phyloP scores from a whole-genome alignment of 2,113 vertebrate genomes.

The Cavia aperea region DNA sequence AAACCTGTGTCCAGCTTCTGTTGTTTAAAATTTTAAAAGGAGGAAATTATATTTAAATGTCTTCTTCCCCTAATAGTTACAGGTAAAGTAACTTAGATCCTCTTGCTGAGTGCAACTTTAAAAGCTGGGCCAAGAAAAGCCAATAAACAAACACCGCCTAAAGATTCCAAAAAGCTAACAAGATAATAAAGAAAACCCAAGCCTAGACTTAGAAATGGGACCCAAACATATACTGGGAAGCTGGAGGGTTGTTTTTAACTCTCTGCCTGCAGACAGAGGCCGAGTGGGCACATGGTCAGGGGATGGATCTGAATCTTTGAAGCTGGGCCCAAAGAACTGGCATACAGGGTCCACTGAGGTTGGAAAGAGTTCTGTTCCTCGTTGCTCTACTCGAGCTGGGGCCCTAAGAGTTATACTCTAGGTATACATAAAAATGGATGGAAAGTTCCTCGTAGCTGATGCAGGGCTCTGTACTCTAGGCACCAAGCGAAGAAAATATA shows the following conservation, averaged over 20 bases:
- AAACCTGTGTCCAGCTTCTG: background rate
- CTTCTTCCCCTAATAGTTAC: conserved; percentile 15
- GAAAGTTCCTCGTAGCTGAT: background rate
- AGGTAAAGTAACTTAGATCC: background rate
- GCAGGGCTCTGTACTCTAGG: background rate
- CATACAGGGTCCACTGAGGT: background rate
- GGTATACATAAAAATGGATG: background rate
- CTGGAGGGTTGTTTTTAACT: background rate
- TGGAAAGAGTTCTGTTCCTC: background rate
- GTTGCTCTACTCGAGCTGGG: background rate
- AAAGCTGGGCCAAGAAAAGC: background rate
- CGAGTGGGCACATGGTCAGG: background rate
- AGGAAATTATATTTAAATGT: background rate
- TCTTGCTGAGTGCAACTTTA: background rate
- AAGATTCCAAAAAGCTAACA: background rate
- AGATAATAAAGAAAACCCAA: background rate
- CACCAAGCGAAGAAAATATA: background rate
- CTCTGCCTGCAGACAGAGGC: background rate
- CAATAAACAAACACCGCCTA: background rate
- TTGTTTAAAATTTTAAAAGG: conserved; percentile 22
- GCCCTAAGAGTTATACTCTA: background rate
- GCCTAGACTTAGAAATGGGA: background rate
- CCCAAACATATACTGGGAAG: background rate
- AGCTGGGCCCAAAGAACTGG: background rate
- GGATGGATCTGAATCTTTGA: background rate